Percentiles rank a stretch among this genome's conserved stretches.
Conservation (phyloP, 1,140 invertebrate species). For the Eriosoma lanigerum region DNA sequence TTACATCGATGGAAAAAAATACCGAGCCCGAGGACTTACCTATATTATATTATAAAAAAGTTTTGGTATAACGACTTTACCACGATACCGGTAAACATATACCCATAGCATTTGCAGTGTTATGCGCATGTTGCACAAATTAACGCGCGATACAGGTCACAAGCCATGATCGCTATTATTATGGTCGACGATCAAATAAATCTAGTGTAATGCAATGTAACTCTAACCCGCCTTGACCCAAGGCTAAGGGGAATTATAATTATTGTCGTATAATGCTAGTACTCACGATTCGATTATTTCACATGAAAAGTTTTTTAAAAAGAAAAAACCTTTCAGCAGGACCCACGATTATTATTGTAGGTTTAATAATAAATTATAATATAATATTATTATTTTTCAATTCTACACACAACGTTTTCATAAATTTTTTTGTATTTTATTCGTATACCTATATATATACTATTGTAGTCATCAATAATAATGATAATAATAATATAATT, state of each 20-base stretch:
- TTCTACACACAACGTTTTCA: too few relatives aligned
- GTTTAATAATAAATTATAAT: too few relatives aligned
- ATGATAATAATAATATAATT: too few relatives aligned
- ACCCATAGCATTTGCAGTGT: background rate
- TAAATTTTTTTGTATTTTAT: too few relatives aligned
- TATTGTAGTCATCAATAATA: too few relatives aligned
- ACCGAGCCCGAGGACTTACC: background rate
- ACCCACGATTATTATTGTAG: background rate
- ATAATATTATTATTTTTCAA: too few relatives aligned
- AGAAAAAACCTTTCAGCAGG: background rate
- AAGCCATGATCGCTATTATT: conserved; percentile 33
- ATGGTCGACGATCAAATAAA: conserved; percentile 39
- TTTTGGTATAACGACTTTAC: background rate
- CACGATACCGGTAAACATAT: background rate
- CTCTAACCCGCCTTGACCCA: conserved; percentile 50
- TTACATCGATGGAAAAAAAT: too few relatives aligned
- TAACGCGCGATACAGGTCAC: conserved; percentile 46
- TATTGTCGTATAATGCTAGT: background rate
- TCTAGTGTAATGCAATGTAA: conserved; percentile 29
- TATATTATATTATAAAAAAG: background rate
- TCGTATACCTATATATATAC: too few relatives aligned
- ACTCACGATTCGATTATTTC: conserved; percentile 48
- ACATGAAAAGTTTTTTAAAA: background rate
- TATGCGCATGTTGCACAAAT: conserved; percentile 38
- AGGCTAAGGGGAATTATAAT: conserved; percentile 29